A percentile compares a stretch with the other conserved stretches of the same genome.
phyloP scores from a whole-genome alignment of 2,113 vertebrate genomes.

The Pseudorhombus dupliciocellatus region DNA sequence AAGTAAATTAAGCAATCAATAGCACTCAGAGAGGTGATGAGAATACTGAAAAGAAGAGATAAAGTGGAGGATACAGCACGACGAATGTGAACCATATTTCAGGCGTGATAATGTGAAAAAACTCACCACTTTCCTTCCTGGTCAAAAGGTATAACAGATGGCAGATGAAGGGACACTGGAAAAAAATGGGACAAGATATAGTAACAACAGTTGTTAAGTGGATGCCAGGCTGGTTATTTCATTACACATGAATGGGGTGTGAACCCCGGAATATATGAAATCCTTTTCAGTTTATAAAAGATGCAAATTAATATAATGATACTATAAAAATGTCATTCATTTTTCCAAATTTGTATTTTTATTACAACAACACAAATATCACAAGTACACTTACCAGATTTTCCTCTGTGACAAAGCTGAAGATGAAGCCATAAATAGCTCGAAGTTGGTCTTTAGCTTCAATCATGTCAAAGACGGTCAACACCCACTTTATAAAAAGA shows the following conservation, averaged over 20 bases:
- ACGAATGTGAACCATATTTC: neutral
- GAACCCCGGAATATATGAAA: too few species aligned
- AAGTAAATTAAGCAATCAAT: constrained; percentile 7
- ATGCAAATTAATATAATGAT: neutral
- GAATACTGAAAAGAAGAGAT: constrained; percentile 4
- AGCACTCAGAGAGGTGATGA: neutral
- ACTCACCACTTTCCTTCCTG: constrained; percentile 88
- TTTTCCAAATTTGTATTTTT: neutral
- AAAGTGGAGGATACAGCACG: neutral
- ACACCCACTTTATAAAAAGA: constrained; percentile 91
- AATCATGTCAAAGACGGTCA: constrained; percentile 93
- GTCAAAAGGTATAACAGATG: constrained; percentile 93
- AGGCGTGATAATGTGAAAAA: constrained; percentile 10
- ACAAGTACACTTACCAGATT: constrained; percentile 82
- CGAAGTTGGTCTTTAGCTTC: constrained; percentile 87
- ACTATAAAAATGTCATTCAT: neutral
- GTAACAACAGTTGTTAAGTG: neutral
- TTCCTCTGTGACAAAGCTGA: constrained; percentile 88
- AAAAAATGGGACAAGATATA: constrained; percentile 25
- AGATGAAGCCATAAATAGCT: constrained; percentile 93
- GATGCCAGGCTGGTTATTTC: neutral
- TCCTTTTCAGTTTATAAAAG: too few species aligned
- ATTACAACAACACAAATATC: neutral
- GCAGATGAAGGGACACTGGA: constrained; percentile 90
- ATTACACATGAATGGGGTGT: neutral